Percentiles rank a stretch among this genome's conserved stretches.
Evolutionary conservation across 2,888 invertebrate genomes (phyloP).

Genomic region (Scrobipalpa atriplicella): DNA sequence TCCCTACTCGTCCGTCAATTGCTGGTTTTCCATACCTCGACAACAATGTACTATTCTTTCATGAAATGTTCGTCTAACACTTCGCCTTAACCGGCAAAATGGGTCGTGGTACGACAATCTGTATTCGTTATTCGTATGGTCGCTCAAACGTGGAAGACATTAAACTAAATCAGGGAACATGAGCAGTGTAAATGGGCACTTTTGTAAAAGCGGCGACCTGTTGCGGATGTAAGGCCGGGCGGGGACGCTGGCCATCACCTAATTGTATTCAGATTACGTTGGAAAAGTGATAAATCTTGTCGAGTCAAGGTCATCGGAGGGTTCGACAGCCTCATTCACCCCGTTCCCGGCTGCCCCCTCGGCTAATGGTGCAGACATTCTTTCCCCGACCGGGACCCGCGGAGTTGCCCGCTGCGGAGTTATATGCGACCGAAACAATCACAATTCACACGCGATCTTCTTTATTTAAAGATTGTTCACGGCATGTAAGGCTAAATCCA

Average conservation of each 20-base stretch:
- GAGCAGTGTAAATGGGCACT: neutral
- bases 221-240: conserved; percentile 60
- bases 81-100: too few species aligned
- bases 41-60: too few species aligned
- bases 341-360: conserved; percentile 73
- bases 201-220: conserved; percentile 54
- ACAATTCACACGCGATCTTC: neutral
- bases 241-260: conserved; percentile 63
- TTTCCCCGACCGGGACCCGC: conserved; percentile 69
- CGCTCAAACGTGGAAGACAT: too few species aligned
- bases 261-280: conserved; percentile 80
- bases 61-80: too few species aligned
- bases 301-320: conserved; percentile 78
- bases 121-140: too few species aligned
- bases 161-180: neutral
- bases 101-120: too few species aligned
- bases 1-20: too few species aligned
- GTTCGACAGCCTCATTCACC: conserved; percentile 79
- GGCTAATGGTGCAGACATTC: conserved; percentile 76
- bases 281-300: conserved; percentile 78
- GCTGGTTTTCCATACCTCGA: too few species aligned
- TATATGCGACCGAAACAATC: conserved; percentile 32
- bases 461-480: too few species aligned
- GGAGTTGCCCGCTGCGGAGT: too few species aligned
- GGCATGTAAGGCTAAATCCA: too few species aligned